These are phyloP conservation scores for Tachystola acroxantha DNA, from an alignment of 2,888 invertebrate genomes.

Conservation along the genomic window DNA sequence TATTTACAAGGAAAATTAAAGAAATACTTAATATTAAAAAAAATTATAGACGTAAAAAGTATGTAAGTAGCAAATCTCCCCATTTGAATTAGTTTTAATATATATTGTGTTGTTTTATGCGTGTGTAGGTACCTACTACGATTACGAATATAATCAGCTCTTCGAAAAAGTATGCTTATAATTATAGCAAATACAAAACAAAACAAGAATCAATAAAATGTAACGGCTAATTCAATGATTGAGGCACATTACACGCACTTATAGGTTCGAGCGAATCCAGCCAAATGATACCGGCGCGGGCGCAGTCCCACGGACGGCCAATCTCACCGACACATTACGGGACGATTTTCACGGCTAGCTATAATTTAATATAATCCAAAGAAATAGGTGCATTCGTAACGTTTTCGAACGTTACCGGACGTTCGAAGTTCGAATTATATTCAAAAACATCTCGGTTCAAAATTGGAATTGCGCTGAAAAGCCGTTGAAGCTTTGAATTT, in stretches of 20 bases:
- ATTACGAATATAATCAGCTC: too few relatives aligned
- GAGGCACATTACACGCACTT: constrained; percentile 63
- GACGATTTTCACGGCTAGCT: constrained; percentile 76
- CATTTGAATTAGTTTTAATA: too few relatives aligned
- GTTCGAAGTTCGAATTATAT: constrained; percentile 29
- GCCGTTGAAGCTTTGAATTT: constrained; percentile 13
- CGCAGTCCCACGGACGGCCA: constrained; percentile 67
- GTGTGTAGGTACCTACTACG: too few relatives aligned
- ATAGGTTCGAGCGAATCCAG: constrained; percentile 46
- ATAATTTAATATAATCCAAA: constrained; percentile 78
- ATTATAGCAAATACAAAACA: constrained; percentile 30
- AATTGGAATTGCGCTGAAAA: constrained; percentile 19
- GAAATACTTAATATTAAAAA: too few relatives aligned
- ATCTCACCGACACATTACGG: constrained; percentile 72
- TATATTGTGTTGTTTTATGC: too few relatives aligned
- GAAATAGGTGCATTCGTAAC: constrained; percentile 65
- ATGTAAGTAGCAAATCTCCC: too few relatives aligned
- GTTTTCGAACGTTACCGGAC: constrained; percentile 26
- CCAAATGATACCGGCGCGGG: constrained; percentile 60
- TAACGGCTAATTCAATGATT: constrained; percentile 71
- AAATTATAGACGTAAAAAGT: too few relatives aligned
- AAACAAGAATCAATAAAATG: constrained; percentile 62
- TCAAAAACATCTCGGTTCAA: constrained; percentile 14
- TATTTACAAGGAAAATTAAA: too few relatives aligned
- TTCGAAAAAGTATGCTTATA: too few relatives aligned